These are phyloP conservation scores for Penaeus vannamei DNA, from an alignment of 1,140 invertebrate genomes.

Conservation along the genomic window DNA sequence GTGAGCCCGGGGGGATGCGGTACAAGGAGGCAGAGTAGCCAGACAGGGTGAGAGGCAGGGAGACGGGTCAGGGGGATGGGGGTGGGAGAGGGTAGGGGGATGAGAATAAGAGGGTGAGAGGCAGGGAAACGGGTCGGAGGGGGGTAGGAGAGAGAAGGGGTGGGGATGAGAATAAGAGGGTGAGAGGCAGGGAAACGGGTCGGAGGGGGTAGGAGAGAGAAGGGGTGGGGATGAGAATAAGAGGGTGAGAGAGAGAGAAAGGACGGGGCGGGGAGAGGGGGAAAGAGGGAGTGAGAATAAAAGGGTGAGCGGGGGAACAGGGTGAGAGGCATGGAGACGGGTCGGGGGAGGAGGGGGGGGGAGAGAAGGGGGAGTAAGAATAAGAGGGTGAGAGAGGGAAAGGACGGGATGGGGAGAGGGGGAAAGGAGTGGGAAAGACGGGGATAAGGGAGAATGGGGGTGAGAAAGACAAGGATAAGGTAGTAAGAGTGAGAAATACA, in stretches of 20 bases:
- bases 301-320: neutral
- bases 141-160: neutral
- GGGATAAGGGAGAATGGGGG: neutral
- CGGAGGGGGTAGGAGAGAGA: neutral
- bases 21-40: too few species aligned
- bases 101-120: neutral
- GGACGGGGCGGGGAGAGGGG: constrained; percentile 37
- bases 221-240: constrained; percentile 19
- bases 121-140: neutral
- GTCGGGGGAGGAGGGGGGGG: too few species aligned
- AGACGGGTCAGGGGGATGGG: neutral
- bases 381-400: too few species aligned
- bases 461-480: neutral
- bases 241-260: neutral
- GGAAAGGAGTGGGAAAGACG: neutral
- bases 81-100: neutral
- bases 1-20: too few species aligned
- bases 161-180: neutral
- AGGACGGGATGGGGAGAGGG: neutral
- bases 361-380: too few species aligned
- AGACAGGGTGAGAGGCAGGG: too few species aligned
- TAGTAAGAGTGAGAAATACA: neutral
- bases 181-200: neutral
- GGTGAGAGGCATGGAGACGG: too few species aligned
- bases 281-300: neutral